Base-by-base conservation (phyloP, 92 coral and sea anemone genomes). In the Palythoa heliodiscus region DNA sequence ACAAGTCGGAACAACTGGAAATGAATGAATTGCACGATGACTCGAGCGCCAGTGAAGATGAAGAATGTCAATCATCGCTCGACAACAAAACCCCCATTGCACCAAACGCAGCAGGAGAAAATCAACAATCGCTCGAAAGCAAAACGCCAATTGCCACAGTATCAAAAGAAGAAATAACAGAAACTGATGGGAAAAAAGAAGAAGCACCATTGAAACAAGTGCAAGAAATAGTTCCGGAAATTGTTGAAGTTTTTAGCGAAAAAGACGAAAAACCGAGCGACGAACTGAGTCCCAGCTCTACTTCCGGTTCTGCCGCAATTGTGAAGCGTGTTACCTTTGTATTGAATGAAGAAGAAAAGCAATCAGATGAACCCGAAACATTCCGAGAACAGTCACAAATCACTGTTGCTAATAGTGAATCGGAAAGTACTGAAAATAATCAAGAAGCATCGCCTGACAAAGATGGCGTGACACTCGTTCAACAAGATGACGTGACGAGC, bases 41-140 rank as follows among this genome's bases (percentile, higher is more conserved):
- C n/a, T 75, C 73, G 16, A 80, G 84, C 43, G 84, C 74, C 14
- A 80, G 74, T 43, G 84, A 80, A 24, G 84, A 80, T 17, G 84
- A 80, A 23, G 38, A 35, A 43, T 43, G 50, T 7, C 84, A 22
- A 2, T 61, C 74, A 11, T 52, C 23, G 1, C 73, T 80, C 20
- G 58, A 80, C 15, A 19, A 15, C 13, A 66, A 66, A 68, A 66
- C 7, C 38, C 74, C 84, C 39, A 25, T 66, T 5, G 29, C 84
- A 1, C 3, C 74, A 11, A 73, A 66, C 14, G 12, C 40, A 1
- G 12, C 8, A 48, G 48, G n/a, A 67, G 60, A 80, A 23, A 39
- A 35, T 7, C 84, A 43, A 2, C 74, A 61, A 4, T 52, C 23
- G 2, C 60, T 80, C 15, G 40, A 80, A 6, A 38, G 7, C 13